phyloP scores from a whole-genome alignment of 1,140 invertebrate species.

The Apocrypta bakeri region DNA sequence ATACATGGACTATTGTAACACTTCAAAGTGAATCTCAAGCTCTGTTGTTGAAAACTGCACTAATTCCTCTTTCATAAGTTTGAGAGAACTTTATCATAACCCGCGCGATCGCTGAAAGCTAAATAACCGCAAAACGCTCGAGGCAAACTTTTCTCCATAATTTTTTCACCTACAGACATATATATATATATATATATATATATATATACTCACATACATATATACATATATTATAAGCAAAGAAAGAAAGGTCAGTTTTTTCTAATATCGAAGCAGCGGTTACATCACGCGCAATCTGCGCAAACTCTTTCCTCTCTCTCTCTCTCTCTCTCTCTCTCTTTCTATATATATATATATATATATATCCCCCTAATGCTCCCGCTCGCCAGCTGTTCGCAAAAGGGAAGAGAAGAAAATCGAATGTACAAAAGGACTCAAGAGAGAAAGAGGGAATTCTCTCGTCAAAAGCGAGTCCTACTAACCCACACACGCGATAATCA shows the following conservation, averaged over 20 bases:
- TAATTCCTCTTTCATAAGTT: background rate
- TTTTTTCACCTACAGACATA: too few species aligned
- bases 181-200: too few species aligned
- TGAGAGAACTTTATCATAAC: background rate
- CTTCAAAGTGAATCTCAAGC: background rate
- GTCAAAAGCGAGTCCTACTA: slow-evolving; percentile 18
- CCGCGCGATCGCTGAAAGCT: background rate
- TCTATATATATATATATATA: too few species aligned
- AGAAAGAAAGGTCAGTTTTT: background rate
- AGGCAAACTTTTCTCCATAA: background rate
- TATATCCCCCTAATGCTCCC: too few species aligned
- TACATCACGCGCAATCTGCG: background rate
- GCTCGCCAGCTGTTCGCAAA: background rate
- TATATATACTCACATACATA: too few species aligned
- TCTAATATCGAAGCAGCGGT: background rate
- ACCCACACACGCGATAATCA: background rate
- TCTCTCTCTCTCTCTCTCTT: too few species aligned
- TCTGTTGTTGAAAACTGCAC: background rate
- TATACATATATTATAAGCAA: too few species aligned
- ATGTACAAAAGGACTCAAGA: background rate
- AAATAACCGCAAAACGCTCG: background rate
- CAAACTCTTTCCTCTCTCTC: too few species aligned
- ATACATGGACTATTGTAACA: background rate
- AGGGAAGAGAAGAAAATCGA: background rate
- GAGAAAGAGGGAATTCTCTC: too few species aligned